Evolutionary conservation across 1,140 invertebrate genomes (phyloP).

Genomic region (Papilio dardanus): DNA sequence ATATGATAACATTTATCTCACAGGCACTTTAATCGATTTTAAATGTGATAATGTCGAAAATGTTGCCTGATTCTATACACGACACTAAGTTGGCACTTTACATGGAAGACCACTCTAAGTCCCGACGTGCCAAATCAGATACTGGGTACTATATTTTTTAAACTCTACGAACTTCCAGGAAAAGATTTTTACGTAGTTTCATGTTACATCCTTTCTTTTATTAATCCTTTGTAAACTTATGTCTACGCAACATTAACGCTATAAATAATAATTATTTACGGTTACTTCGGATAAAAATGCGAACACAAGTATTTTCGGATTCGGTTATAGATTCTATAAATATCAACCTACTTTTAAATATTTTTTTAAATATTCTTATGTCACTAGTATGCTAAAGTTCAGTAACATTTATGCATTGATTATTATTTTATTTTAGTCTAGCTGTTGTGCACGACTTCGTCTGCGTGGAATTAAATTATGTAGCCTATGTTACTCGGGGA

Average conservation of each 20-base stretch:
- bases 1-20: background rate
- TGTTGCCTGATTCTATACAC: no score
- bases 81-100: no score
- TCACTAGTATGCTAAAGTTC: background rate
- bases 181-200: no score
- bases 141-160: no score
- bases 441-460: no score
- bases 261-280: background rate
- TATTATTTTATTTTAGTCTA: no score
- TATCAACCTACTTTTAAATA: background rate
- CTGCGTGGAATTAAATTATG: no score
- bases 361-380: background rate
- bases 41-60: background rate
- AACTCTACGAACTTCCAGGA: no score
- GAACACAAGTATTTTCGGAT: background rate
- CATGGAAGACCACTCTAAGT: no score
- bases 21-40: background rate
- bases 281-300: background rate
- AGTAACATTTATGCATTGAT: background rate
- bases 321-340: slow-evolving; percentile 1
- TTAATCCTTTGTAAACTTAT: background rate
- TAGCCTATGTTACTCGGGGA: no score
- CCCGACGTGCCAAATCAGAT: no score
- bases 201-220: no score
- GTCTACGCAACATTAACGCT: background rate